Base-by-base conservation (phyloP, 1,140 invertebrate species). In the Drosophila funebris region DNA sequence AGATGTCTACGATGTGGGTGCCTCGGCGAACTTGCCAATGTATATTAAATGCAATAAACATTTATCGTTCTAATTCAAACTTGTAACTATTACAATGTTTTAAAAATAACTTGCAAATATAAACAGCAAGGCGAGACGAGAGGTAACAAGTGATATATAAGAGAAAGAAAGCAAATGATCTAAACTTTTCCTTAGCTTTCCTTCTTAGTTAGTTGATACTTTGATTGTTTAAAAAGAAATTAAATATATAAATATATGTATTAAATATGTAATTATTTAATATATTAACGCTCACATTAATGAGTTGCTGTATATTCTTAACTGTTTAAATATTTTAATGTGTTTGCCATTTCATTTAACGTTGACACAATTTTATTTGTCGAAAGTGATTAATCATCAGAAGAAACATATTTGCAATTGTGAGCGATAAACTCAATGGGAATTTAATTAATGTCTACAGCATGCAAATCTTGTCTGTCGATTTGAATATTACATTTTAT, bases 301-400 rank as follows among this genome's bases (percentile, higher is more conserved):
- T 39, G 4, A 13, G n/a, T 39, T 13, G 13, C 5, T 39, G 13
- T 41, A 1, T 11, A 0, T 33, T 20, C 18, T 18, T 31, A 20
- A 8, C 4, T 16, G 16, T 36, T 24, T 7, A 53, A 50, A 6
- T 50, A 50, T 20, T 22, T 14, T 4, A 22, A 31, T 20, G 13
- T 1, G 14, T 18, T 20, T 27, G 11, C 18, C 2, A 43, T 62
- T 70, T 52, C 7, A 13, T 54, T 53, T 31, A 13, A 14, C 36
- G 50, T 22, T 41, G 69, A 62, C 67, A 70, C 46, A 67, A 14
- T 46, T 58, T 44, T 20, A 20, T 41, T 43, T 36, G 53, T 20
- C 53, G 39, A 53, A 66, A 61, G 41, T 63, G 81, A 77, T 85
- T 87, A 84, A 81, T 84, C 82, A 85, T 74, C 82, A 14, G 3